phyloP scores from a whole-genome alignment of 2,797 vertebrate species.

The Pantherophis alleghaniensis region DNA sequence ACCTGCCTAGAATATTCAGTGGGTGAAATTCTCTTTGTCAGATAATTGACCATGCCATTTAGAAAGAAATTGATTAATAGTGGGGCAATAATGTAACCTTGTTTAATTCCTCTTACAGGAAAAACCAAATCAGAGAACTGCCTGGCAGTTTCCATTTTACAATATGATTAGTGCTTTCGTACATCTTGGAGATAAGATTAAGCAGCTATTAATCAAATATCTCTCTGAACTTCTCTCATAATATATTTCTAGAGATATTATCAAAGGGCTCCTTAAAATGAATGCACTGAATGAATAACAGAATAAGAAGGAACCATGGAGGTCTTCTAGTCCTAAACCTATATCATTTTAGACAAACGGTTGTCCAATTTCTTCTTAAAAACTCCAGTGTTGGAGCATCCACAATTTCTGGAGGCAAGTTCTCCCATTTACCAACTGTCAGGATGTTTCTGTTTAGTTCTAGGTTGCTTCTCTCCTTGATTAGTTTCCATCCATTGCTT shows the following conservation, averaged over 20 bases:
- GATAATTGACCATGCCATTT: background rate
- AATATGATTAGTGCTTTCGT: background rate
- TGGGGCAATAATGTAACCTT: background rate
- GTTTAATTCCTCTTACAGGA: background rate
- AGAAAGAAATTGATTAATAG: background rate
- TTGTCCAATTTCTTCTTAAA: background rate
- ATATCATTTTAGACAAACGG: background rate
- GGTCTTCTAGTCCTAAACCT: background rate
- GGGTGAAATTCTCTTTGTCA: background rate
- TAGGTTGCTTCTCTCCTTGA: background rate
- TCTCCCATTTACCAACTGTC: background rate
- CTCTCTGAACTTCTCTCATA: background rate
- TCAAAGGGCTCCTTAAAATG: background rate
- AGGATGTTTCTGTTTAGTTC: background rate
- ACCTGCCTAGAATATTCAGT: background rate
- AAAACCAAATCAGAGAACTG: background rate
- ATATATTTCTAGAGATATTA: background rate
- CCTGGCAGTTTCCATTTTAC: background rate
- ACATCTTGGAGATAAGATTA: background rate
- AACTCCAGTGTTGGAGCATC: background rate
- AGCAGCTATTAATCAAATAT: background rate
- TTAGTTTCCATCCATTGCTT: background rate
- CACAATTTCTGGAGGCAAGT: background rate
- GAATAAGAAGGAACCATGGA: background rate
- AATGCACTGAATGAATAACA: background rate